Base-by-base conservation (phyloP, 2,888 invertebrate species). In the Dione juno region DNA sequence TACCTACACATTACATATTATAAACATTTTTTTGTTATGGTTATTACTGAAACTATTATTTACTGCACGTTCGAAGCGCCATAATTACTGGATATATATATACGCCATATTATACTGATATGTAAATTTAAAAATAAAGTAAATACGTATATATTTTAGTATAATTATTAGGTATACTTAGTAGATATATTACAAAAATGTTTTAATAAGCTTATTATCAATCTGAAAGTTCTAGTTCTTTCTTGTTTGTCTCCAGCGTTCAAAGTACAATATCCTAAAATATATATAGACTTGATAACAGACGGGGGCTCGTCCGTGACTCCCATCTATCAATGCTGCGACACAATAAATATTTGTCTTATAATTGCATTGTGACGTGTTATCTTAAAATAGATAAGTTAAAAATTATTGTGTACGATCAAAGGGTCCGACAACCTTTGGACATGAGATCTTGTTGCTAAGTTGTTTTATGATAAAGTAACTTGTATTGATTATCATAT, bases 291-390 rank as follows among this genome's bases (percentile, higher is more conserved):
- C 40, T 57, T 53, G 89, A 92, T 91, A 92, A 88, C 64, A 75
- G 67, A 58, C 76, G 88, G 92, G 89, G 92, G 92, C 92, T 92
- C 91, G 92, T 88, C 92, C 92, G 77, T 93, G 92, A 93, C 92
- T 90, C 89, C 88, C 84, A 86, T 88, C 84, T 84, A 83, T 84
- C 84, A 81, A 67, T 67, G 64, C 74, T 57, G 73, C 88, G 88
- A 89, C 90, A 82, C 84, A 89, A 90, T 87, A 90, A 87, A 81
- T 87, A 83, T 88, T 85, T 84, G 86, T 85, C 81, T 82, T 77
- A 77, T 82, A 79, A 84, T 82, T 88, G 88, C 87, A 88, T 79
- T 74, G 81, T 91, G 91, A 90, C 91, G 90, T 87, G 59, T 69
- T 77, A 75, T 76, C 79, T 74, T 75, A 74, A 76, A 77, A 72